Evolutionary conservation across 2,797 vertebrate species (phyloP), one percentile per base, ranked within the genome.

Genomic region (Muraenolepis orangiensis): DNA sequence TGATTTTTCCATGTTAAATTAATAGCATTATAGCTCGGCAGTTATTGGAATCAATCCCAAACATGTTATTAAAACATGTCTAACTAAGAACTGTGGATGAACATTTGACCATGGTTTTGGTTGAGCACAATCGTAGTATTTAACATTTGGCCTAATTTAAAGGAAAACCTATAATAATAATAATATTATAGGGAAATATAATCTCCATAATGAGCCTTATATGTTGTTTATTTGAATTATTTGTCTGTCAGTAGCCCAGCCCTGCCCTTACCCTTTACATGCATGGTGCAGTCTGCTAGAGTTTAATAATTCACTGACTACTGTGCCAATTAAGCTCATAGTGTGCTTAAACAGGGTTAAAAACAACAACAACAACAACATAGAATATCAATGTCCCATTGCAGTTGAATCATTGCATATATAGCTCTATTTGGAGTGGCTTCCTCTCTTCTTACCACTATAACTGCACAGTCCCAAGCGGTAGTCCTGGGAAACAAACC

Each of bases 301-400:
- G 66, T n/a, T 82, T 26, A 80, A 75, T 79, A 74, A 78, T 76
- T 80, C 67, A 82, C 28, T 28, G 10, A 72, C 18, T 40, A 28
- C 67, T 74, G 32, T 66, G 29, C 26, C 69, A 79, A 81, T 74
- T 72, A 81, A 36, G 70, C 67, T 23, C 23, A 76, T 61, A 20
- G 32, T 69, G 42, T 66, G 46, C 23, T 74, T 18, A 66, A 23
- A 57, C 23, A 20, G 46, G 46, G 51, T 26, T 3, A 61, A 61
- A 26, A 26, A 23, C 6, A 26, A n/a, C n/a, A n/a, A n/a, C n/a
- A n/a, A n/a, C n/a, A n/a, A n/a, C n/a, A n/a, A n/a, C n/a, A n/a
- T n/a, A n/a, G n/a, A n/a, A n/a, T n/a, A n/a, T 23, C 18, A 57
- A 14, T 57, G 5, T 57, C n/a, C 38, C 38, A 12, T 40, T 40